These are phyloP conservation scores for Perodicticus potto DNA, from an alignment of 2,797 vertebrate genomes.

Conservation along the genomic window DNA sequence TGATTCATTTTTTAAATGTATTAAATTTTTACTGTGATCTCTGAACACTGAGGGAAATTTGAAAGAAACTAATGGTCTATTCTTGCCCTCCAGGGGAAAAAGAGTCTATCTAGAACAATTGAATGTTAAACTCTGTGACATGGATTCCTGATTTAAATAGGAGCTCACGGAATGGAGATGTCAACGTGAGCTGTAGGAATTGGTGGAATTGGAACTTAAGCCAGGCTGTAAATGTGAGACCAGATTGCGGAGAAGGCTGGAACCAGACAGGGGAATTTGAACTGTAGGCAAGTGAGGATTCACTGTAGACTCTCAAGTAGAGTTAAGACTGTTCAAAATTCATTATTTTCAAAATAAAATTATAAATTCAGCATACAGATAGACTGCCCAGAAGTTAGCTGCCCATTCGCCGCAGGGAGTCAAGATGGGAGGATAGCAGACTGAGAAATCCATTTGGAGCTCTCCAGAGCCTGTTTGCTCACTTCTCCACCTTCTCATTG, in stretches of 20 bases:
- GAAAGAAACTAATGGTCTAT: background rate
- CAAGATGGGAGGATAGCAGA: background rate
- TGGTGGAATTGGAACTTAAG: background rate
- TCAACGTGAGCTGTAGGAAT: background rate
- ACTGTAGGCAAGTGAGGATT: background rate
- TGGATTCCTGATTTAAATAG: background rate
- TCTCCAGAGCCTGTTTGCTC: background rate
- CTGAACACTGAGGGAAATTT: background rate
- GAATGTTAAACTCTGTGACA: background rate
- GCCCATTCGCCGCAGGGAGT: background rate
- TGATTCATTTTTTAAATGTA: background rate
- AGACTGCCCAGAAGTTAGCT: background rate
- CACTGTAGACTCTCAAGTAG: background rate
- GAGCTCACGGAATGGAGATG: background rate
- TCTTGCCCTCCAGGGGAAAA: background rate
- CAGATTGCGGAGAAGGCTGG: background rate
- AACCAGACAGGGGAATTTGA: background rate
- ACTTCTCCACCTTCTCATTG: background rate
- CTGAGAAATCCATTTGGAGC: background rate
- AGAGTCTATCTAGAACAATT: background rate
- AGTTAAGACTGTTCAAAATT: background rate
- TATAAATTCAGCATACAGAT: background rate
- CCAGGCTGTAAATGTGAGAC: background rate
- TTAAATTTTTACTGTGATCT: background rate
- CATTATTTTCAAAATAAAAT: constrained; percentile 13